These are phyloP conservation scores for Eriosoma lanigerum DNA, from an alignment of 1,140 invertebrate species.

Conservation along the genomic window DNA sequence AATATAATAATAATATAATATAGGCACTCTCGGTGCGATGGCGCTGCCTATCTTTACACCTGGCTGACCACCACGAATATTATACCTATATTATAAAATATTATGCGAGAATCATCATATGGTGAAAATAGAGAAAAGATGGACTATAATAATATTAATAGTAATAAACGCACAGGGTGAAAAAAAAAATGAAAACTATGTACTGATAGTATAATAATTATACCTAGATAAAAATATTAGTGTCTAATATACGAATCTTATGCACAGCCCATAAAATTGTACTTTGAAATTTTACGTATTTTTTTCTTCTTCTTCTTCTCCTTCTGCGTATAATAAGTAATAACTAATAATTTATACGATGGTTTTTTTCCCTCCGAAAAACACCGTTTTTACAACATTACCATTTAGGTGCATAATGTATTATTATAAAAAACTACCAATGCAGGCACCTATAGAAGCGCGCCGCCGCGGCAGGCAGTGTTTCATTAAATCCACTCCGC, in stretches of 20 bases:
- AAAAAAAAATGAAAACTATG: too few relatives aligned
- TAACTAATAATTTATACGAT: too few relatives aligned
- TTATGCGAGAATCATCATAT: not conserved
- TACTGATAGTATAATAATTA: not conserved
- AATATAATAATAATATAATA: too few relatives aligned
- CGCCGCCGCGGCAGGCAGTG: not conserved
- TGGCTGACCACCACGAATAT: conserved; percentile 20
- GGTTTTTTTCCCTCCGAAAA: not conserved
- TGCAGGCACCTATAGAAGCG: not conserved
- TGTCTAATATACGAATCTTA: too few relatives aligned
- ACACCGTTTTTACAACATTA: conserved; percentile 19
- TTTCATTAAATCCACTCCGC: conserved; percentile 36
- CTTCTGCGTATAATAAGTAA: too few relatives aligned
- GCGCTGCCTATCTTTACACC: conserved; percentile 40
- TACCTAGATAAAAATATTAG: too few relatives aligned
- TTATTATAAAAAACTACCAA: conserved; percentile 15
- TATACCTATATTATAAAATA: not conserved
- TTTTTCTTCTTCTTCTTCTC: too few relatives aligned
- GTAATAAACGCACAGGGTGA: not conserved
- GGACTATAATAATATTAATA: conserved; percentile 5
- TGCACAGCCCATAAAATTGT: too few relatives aligned
- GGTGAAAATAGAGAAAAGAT: conserved; percentile 15
- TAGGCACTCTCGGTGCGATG: conserved; percentile 7
- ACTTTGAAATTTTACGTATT: too few relatives aligned
- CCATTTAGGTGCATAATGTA: not conserved